Evolutionary conservation across 2,113 vertebrate genomes (phyloP).

Genomic region (Cyrtonyx montezumae): DNA sequence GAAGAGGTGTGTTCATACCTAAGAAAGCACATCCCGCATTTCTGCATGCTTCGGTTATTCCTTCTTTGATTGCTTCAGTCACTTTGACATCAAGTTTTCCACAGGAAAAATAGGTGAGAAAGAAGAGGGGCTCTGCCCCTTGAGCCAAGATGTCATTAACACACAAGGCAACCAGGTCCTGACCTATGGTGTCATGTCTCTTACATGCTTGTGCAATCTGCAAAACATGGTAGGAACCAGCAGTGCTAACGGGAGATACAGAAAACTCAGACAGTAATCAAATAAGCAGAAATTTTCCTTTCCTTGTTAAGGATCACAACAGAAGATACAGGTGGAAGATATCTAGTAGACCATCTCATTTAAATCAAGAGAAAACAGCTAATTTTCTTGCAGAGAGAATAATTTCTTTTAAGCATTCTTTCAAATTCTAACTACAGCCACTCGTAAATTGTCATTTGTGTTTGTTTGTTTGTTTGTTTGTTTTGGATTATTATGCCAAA

Average conservation of each 20-base stretch:
- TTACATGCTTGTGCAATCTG: slow-evolving; percentile 85
- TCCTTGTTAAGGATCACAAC: neutral
- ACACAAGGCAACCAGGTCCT: slow-evolving; percentile 90
- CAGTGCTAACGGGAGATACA: neutral
- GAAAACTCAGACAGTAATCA: neutral
- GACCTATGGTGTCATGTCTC: slow-evolving; percentile 80
- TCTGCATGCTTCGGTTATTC: slow-evolving; percentile 83
- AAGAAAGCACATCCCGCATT: slow-evolving; percentile 83
- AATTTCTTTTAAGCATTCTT: neutral
- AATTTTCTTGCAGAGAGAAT: neutral
- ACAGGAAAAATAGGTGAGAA: slow-evolving; percentile 85
- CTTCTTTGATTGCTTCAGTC: slow-evolving; percentile 77
- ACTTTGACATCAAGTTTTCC: slow-evolving; percentile 80
- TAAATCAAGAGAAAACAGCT: neutral
- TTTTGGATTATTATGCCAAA: neutral
- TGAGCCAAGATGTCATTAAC: slow-evolving; percentile 87
- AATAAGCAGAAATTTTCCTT: neutral
- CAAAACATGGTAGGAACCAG: neutral
- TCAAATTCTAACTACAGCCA: neutral
- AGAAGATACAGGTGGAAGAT: neutral
- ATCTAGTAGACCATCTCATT: neutral
- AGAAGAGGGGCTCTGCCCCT: slow-evolving; percentile 91
- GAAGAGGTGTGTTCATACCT: slow-evolving; percentile 70
- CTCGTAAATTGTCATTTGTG: neutral
- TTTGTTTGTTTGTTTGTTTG: neutral